Conservation (phyloP, 2,888 invertebrate genomes). For the Ectropis crepuscularia region DNA sequence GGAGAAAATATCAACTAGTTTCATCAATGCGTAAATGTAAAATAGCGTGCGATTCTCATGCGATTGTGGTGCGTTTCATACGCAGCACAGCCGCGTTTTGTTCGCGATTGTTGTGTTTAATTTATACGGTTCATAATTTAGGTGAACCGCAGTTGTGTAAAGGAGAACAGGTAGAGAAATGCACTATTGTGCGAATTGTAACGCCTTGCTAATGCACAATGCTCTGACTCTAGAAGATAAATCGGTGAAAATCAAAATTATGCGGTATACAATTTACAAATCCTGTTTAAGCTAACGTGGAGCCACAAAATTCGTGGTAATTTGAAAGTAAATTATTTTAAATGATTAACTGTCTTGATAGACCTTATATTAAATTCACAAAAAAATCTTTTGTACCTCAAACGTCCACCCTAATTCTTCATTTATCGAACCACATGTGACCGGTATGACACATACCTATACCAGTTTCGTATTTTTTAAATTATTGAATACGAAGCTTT, state of each 20-base stretch:
- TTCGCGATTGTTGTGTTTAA: conserved; percentile 51
- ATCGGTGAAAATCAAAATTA: conserved; percentile 1
- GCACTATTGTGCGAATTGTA: conserved; percentile 26
- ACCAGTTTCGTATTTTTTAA: no score
- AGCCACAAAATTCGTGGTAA: no score
- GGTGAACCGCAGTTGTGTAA: conserved; percentile 51
- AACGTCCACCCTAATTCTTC: no score
- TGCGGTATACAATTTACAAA: neutral
- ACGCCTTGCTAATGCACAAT: conserved; percentile 13
- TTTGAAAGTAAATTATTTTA: no score
- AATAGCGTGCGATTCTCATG: conserved; percentile 32
- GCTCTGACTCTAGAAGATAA: conserved; percentile 5
- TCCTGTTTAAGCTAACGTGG: no score
- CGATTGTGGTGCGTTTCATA: conserved; percentile 50
- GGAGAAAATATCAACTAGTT: conserved; percentile 15
- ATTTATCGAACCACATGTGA: no score
- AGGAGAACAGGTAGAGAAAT: conserved; percentile 53
- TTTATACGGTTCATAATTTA: conserved; percentile 65
- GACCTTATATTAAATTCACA: no score
- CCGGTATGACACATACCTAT: no score
- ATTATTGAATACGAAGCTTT: no score
- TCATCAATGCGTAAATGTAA: conserved; percentile 24
- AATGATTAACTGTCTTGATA: no score
- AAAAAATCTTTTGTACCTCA: no score
- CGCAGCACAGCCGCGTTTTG: conserved; percentile 34